Conservation (phyloP, 2,113 vertebrate genomes). For the Gnathochromis pfefferi region DNA sequence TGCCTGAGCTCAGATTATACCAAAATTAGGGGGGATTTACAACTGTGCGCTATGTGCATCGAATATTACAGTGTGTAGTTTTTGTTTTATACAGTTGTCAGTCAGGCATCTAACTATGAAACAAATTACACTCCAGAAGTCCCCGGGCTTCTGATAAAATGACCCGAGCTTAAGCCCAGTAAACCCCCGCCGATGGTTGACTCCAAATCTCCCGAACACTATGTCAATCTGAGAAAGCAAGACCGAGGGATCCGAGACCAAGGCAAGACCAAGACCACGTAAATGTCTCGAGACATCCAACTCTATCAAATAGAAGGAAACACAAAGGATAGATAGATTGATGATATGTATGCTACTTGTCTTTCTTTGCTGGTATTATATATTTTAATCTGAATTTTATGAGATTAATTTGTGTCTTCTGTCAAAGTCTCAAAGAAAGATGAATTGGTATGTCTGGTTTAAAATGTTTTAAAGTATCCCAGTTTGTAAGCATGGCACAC, state of each 20-base stretch:
- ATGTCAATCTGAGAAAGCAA: background rate
- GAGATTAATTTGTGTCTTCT: background rate
- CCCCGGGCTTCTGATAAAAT: background rate
- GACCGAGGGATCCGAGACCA: background rate
- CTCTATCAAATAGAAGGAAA: background rate
- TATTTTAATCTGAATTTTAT: background rate
- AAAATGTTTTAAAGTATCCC: background rate
- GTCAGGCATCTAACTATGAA: background rate
- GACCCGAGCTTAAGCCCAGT: accelerated
- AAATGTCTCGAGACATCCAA: background rate
- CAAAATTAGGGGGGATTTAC: background rate
- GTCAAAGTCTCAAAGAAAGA: background rate
- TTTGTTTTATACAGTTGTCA: background rate
- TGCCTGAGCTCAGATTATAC: background rate
- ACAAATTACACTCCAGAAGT: background rate
- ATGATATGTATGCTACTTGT: background rate
- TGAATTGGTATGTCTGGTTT: background rate
- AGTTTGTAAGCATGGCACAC: background rate
- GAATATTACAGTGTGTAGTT: background rate
- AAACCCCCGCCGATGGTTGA: accelerated
- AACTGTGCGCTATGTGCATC: background rate
- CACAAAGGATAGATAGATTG: background rate
- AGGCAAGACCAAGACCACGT: background rate
- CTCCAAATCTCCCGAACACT: background rate
- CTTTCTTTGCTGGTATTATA: background rate